Base-by-base conservation (phyloP, 1,140 invertebrate species). In the Plodia interpunctella region DNA sequence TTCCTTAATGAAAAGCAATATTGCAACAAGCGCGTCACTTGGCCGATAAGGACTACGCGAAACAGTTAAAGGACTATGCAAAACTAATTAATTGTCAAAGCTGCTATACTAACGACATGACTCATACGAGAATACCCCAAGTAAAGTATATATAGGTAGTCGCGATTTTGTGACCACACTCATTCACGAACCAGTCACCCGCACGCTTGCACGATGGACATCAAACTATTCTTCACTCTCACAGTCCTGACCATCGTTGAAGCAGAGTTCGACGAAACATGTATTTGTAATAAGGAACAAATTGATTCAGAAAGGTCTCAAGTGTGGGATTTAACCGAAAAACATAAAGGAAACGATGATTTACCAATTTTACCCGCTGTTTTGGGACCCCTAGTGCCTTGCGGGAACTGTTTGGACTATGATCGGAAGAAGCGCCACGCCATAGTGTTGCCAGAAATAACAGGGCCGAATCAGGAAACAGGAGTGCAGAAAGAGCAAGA, bases 301-400 rank as follows among this genome's bases (percentile, higher is more conserved):
- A 61, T 44, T 0, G 19, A 55, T 0, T 3, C 18, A 59, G 1
- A 35, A 66, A 2, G 62, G 65, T 0, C 19, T 13, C 21, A 9
- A 5, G 21, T 78, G 0, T 68, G 66, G 35, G 49, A 70, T 0
- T 79, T 76, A 15, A 52, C 78, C 5, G 61, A 64, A 9, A 38
- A 63, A 19, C 18, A 60, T 0, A 44, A 62, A 0, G 49, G 60
- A 6, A 49, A 55, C 9, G 28, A 53, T 0, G 1, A 44, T 0
- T 66, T 64, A 13, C 63, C 75, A 0, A 69, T 76, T 0, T 8
- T 77, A 0, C 71, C 80, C 0, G 80, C 67, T 0, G 59, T 76
- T 19, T 28, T 81, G 1, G 75, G 67, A 0, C 74, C 72, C 0
- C 49, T 71, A 0, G 17, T 70, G 0, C 63, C 65, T 1, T 83